Evolutionary conservation across 2,113 vertebrate genomes (phyloP).

Genomic region (Dolichotis patagonum): DNA sequence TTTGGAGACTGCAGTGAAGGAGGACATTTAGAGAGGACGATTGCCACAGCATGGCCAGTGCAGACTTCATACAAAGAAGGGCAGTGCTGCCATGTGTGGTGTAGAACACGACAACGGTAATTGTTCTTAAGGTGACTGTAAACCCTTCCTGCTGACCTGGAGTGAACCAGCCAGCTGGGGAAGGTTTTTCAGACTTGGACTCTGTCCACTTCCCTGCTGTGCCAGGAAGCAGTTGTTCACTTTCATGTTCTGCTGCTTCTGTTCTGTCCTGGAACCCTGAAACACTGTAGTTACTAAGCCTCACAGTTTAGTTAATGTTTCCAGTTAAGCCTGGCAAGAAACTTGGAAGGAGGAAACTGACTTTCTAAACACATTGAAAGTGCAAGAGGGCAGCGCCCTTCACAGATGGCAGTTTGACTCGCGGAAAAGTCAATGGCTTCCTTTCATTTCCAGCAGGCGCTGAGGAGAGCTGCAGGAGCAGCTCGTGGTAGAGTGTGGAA

Average conservation of each 20-base stretch:
- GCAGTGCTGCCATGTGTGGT: not conserved
- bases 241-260: slow-evolving; percentile 53
- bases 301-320: slow-evolving; percentile 39
- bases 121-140: slow-evolving; percentile 50
- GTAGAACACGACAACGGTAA: slow-evolving; percentile 24
- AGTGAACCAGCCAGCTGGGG: not conserved
- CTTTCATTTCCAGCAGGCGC: slow-evolving; percentile 70
- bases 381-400: not conserved
- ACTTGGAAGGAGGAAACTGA: not conserved
- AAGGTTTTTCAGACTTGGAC: slow-evolving; percentile 48
- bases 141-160: not conserved
- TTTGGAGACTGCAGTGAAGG: not conserved
- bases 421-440: slow-evolving; percentile 61
- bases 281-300: slow-evolving; percentile 33
- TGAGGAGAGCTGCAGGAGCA: slow-evolving; percentile 4
- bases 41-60: not conserved
- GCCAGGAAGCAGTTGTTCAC: slow-evolving; percentile 32
- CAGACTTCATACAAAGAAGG: slow-evolving; percentile 15
- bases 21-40: slow-evolving; percentile 8
- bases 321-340: slow-evolving; percentile 51
- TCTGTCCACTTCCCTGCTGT: slow-evolving; percentile 20
- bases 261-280: slow-evolving; percentile 18
- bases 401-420: slow-evolving; percentile 57
- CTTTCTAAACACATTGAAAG: slow-evolving; percentile 56
- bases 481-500: slow-evolving; percentile 5